Base-by-base conservation (phyloP, 2,888 invertebrate genomes). In the Onchidella celtica region DNA sequence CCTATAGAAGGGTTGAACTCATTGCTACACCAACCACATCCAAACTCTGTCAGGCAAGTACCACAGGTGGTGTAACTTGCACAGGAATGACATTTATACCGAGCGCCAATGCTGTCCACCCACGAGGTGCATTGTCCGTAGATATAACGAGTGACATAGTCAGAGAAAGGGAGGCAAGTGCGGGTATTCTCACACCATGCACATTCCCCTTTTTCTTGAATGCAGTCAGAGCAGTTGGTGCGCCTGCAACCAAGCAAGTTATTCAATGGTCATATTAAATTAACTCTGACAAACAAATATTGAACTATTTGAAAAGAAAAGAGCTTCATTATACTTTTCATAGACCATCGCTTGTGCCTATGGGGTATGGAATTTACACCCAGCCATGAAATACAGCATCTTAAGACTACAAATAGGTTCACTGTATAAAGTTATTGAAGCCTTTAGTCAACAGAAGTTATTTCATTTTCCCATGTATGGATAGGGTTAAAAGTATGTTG, bases 1-100 rank as follows among this genome's bases (percentile, higher is more conserved):
- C 98, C 98, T 85, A 96, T 95, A 85, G 97, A 97, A 0, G 98
- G 98, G 94, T 98, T 97, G 76, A 96, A 96, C 32, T 95, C 94
- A 87, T 97, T 97, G 91, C 97, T 97, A 92, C 98, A 98, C 98
- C 98, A 98, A 9, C 98, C 98, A 93, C 98, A 98, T 83, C 97
- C 97, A 88, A 97, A 95, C 27, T 96, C 96, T 78, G 96, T 95
- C 84, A 98, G 94, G 91, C 98, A 98, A 1, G 83, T 77, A 29
- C 89, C 87, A 85, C 93, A 93, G 9, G 86, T 89, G 36, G 85
- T 86, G 77, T 90, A 89, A 3, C 84, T 63, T 2, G 87, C 79
- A 83, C 94, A 93, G 83, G 92, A 90, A 32, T 85, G 87, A 72
- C 92, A 92, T 17, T 87, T 81, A 32, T 83, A 82, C 73, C 85